These are phyloP conservation scores for Cisticola juncidis DNA, from an alignment of 2,113 vertebrate genomes.

Conservation along the genomic window DNA sequence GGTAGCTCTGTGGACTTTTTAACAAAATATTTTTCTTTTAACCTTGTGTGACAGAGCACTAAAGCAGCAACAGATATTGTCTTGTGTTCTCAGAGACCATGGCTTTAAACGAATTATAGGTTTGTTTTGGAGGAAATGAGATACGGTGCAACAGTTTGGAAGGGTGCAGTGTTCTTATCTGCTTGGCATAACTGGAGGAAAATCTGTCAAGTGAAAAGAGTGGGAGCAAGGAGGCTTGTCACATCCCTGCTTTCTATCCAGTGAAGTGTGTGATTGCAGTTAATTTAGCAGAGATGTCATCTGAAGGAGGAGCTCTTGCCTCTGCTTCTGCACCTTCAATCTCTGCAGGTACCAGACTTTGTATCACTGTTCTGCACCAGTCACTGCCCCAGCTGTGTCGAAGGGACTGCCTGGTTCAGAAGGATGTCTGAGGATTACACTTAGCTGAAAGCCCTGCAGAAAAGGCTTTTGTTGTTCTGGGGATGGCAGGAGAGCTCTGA, in stretches of 20 bases:
- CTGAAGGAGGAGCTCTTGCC: slow-evolving; percentile 14
- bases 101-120: background rate
- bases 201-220: background rate
- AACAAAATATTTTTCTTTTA: background rate
- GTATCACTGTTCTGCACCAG: background rate
- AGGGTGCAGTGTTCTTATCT: background rate
- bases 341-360: background rate
- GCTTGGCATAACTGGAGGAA: background rate
- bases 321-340: background rate
- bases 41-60: background rate
- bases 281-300: background rate
- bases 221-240: background rate
- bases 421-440: background rate
- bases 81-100: background rate
- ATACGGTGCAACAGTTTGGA: background rate
- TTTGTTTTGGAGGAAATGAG: background rate
- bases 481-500: background rate
- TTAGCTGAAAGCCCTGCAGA: background rate
- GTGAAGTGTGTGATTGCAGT: background rate
- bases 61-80: background rate
- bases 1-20: background rate
- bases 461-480: background rate
- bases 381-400: background rate
- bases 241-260: background rate
- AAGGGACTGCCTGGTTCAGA: background rate